Percentiles rank a stretch among this genome's conserved stretches.
Conservation (phyloP, 2,888 invertebrate genomes). For the Trichopria drosophilae region DNA sequence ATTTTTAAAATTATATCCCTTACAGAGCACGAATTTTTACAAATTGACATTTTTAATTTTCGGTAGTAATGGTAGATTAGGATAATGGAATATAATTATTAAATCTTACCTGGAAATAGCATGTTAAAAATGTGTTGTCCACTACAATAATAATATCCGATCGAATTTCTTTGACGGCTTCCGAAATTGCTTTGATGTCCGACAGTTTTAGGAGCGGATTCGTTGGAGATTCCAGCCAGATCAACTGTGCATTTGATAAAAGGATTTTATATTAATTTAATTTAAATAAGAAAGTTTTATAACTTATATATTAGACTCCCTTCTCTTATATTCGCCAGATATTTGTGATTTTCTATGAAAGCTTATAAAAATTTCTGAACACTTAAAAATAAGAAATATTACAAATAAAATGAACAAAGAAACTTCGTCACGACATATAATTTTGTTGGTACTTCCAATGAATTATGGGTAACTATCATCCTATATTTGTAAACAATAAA, state of each 20-base stretch:
- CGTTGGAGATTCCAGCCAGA: slow-evolving; percentile 97
- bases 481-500: too few species aligned
- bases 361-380: slow-evolving; percentile 13
- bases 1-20: neutral
- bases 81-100: too few species aligned
- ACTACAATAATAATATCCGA: slow-evolving; percentile 74
- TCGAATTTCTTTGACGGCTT: slow-evolving; percentile 62
- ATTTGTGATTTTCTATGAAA: slow-evolving; percentile 11
- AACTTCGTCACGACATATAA: too few species aligned
- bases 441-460: too few species aligned
- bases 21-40: too few species aligned
- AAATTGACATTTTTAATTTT: too few species aligned
- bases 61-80: neutral
- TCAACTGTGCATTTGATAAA: slow-evolving; percentile 62
- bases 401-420: neutral
- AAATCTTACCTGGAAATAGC: slow-evolving; percentile 73
- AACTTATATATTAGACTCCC: neutral
- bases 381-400: neutral
- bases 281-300: neutral
- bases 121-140: slow-evolving; percentile 92
- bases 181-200: slow-evolving; percentile 76
- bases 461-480: too few species aligned
- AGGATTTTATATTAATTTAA: neutral
- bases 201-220: slow-evolving; percentile 90
- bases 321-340: slow-evolving; percentile 8